phyloP scores from a whole-genome alignment of 2,888 invertebrate species.

The Tetramorium bicarinatum region DNA sequence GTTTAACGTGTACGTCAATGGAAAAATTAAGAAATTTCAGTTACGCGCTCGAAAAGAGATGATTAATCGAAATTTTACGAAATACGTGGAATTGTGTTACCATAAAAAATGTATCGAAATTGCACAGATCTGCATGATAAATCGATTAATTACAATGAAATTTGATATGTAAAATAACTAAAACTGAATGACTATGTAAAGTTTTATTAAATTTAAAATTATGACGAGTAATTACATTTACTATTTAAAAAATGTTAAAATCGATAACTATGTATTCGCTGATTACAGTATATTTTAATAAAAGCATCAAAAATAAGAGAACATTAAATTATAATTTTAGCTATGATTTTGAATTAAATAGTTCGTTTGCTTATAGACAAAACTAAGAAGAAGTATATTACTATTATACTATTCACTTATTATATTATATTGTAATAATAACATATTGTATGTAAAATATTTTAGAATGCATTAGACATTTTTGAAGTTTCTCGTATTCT shows the following conservation, averaged over 20 bases:
- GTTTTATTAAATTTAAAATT: not conserved
- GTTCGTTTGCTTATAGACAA: not conserved
- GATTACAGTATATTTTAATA: not conserved
- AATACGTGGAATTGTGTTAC: not conserved
- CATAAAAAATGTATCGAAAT: not conserved
- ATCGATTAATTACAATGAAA: slow-evolving; percentile 13
- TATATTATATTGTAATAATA: not conserved
- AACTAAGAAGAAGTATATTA: not conserved
- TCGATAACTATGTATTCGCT: not conserved
- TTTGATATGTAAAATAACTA: not conserved
- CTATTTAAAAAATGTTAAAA: not conserved
- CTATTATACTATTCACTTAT: not conserved
- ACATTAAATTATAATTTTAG: not conserved
- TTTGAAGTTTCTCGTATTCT: not conserved
- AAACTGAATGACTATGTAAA: not conserved
- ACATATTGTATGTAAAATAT: not conserved
- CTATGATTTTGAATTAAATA: not conserved
- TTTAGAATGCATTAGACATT: not conserved
- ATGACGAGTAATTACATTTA: not conserved
- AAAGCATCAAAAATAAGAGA: not conserved
- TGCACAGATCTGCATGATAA: not conserved
- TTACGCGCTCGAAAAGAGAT: not conserved
- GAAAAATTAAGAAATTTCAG: slow-evolving; percentile 8
- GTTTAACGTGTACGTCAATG: slow-evolving; percentile 8
- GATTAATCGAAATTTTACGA: not conserved